These are phyloP conservation scores for Lucifuga dentata DNA, from an alignment of 2,113 vertebrate genomes.

Conservation along the genomic window DNA sequence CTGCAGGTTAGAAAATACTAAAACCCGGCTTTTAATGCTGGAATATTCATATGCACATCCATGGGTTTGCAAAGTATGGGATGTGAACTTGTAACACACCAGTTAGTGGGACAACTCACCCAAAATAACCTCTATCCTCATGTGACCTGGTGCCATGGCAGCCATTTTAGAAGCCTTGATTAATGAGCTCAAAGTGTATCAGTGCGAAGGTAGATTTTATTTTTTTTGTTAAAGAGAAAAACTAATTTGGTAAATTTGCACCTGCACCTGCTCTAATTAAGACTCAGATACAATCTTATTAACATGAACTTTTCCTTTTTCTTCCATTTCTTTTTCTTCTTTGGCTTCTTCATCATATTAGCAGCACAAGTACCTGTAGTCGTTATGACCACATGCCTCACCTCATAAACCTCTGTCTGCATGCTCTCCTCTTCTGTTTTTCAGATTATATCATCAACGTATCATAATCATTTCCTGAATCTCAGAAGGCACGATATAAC, in stretches of 20 bases:
- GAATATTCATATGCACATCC: constrained; percentile 68
- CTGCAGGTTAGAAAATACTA: constrained; percentile 13
- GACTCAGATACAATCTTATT: neutral
- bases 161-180: neutral
- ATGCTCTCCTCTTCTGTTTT: constrained; percentile 3
- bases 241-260: neutral
- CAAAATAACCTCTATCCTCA: constrained; percentile 46
- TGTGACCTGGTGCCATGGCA: constrained; percentile 14
- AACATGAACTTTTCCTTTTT: neutral
- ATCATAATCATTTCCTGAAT: constrained; percentile 21
- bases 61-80: constrained; percentile 49
- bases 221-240: neutral
- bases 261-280: neutral
- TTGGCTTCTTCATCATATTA: neutral
- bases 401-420: constrained; percentile 22
- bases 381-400: constrained; percentile 19
- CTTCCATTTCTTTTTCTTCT: neutral
- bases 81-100: constrained; percentile 44
- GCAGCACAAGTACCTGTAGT: neutral
- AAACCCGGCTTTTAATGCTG: constrained; percentile 22
- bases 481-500: constrained; percentile 16
- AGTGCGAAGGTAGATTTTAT: neutral
- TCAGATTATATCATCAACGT: constrained; percentile 3
- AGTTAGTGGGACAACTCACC: constrained; percentile 52
- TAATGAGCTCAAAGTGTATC: neutral